Conservation (phyloP, 1,140 invertebrate genomes). For the Harlomillsia oculata region DNA sequence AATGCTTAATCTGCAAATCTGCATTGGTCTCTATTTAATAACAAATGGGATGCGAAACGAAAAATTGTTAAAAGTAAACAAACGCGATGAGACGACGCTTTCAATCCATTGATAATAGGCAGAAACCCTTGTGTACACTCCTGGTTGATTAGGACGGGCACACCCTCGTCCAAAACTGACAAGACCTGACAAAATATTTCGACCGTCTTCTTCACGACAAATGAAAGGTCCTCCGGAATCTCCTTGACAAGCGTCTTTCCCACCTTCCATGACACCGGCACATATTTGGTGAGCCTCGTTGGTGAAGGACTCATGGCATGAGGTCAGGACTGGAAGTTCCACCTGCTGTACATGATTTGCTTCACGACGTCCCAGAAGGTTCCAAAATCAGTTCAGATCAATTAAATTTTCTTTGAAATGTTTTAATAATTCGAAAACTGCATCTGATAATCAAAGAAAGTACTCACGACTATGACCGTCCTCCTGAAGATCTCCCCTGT, state of each 20-base stretch:
- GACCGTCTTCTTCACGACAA: conserved; percentile 19
- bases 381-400: neutral
- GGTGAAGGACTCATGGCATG: conserved; percentile 41
- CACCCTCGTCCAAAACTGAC: conserved; percentile 75
- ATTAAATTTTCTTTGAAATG: neutral
- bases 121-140: conserved; percentile 59
- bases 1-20: too few species aligned
- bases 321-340: conserved; percentile 45
- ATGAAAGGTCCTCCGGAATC: conserved; percentile 65
- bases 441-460: too few species aligned
- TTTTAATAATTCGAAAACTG: neutral
- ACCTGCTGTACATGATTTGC: conserved; percentile 56
- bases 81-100: too few species aligned
- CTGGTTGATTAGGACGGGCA: conserved; percentile 60
- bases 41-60: neutral
- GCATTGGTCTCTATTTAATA: too few species aligned
- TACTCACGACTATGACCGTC: conserved; percentile 62
- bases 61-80: neutral
- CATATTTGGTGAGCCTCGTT: conserved; percentile 56
- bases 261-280: conserved; percentile 60
- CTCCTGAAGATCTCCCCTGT: conserved; percentile 65
- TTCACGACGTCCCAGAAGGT: conserved; percentile 28
- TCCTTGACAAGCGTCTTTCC: conserved; percentile 69
- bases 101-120: conserved; percentile 24
- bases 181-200: conserved; percentile 57